Evolutionary conservation across 2,797 vertebrate genomes (phyloP).

Genomic region (Rhadinocentrus ornatus): DNA sequence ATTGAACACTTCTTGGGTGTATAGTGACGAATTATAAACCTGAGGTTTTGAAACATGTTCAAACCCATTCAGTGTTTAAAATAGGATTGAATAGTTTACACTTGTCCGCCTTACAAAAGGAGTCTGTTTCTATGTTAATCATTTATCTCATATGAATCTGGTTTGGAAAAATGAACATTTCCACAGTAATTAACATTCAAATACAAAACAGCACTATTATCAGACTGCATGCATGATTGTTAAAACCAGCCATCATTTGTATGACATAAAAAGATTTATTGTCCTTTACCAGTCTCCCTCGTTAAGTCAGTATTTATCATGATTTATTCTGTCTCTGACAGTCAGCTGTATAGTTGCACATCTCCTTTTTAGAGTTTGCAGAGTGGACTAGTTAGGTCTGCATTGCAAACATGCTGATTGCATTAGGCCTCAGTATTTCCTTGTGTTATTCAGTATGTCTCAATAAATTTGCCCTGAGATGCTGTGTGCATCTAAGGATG

Average conservation of each 20-base stretch:
- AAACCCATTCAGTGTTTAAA: conserved; percentile 45
- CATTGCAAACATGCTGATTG: conserved; percentile 39
- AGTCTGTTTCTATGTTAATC: conserved; percentile 9
- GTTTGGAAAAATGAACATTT: not conserved
- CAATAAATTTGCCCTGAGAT: conserved; percentile 27
- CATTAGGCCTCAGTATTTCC: conserved; percentile 23
- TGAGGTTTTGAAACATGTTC: conserved; percentile 32
- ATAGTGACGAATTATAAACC: conserved; percentile 41
- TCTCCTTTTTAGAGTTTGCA: conserved; percentile 7
- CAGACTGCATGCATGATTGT: not conserved
- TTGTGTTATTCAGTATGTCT: conserved; percentile 23
- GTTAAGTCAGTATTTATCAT: not conserved
- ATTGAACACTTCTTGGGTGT: conserved; percentile 30
- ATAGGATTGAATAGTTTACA: conserved; percentile 28
- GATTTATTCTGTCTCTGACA: conserved; percentile 26
- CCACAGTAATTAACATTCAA: conserved; percentile 3
- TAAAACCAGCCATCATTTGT: conserved; percentile 10
- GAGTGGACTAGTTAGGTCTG: conserved; percentile 14
- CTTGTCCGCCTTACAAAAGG: conserved; percentile 11
- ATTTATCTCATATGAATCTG: not conserved
- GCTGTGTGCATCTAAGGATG: conserved; percentile 30
- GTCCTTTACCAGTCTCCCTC: conserved; percentile 18
- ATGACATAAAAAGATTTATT: conserved; percentile 30
- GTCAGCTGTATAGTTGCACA: conserved; percentile 9
- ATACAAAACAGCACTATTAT: not conserved